Evolutionary conservation across 2,113 vertebrate species (phyloP), one percentile per base, ranked within the genome.

Genomic region (Nycticorax nycticorax): DNA sequence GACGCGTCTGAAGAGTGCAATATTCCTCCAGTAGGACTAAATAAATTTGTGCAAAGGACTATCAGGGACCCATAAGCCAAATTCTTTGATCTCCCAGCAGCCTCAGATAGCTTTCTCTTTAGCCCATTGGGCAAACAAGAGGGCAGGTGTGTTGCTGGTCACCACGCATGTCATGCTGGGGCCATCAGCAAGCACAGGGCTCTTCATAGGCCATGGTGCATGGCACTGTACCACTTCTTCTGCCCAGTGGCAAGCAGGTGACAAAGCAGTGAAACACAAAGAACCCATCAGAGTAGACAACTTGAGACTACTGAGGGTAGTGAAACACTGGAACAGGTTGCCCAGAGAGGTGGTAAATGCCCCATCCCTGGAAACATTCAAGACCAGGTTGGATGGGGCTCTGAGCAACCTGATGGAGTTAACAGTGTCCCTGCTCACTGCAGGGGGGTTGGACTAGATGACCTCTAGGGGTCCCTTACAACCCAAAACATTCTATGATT

Each of bases 201-300:
- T 26, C 62, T 63, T 59, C 43, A 59, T 1, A 3, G n/a, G 76
- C 41, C 55, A 32, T 7, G 14, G 68, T 30, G 18, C 32, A 32
- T 0, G 1, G 32, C 0, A 0, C 14, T 53, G 9, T 15, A 23
- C 50, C 62, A 37, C 14, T 50, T 2, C 43, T 69, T 60, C 56
- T 69, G 45, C 35, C 32, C 43, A 57, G 55, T 12, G n/a, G 14
- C 22, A 77, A 71, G 73, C 37, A 78, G 50, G 9, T 32, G 60
- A n/a, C 50, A 81, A 53, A 79, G 28, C 32, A 60, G 27, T 1
- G 5, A 48, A 59, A 55, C 12, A 71, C 37, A 66, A 75, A 79
- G 35, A 66, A n/a, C 14, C 3, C 21, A 53, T 5, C 5, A 8
- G 18, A 88, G 60, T 18, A 82, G 50, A 52, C 43, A 94, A 39